These are phyloP conservation scores for Apeira syringaria DNA, from an alignment of 2,888 invertebrate species.

Conservation along the genomic window DNA sequence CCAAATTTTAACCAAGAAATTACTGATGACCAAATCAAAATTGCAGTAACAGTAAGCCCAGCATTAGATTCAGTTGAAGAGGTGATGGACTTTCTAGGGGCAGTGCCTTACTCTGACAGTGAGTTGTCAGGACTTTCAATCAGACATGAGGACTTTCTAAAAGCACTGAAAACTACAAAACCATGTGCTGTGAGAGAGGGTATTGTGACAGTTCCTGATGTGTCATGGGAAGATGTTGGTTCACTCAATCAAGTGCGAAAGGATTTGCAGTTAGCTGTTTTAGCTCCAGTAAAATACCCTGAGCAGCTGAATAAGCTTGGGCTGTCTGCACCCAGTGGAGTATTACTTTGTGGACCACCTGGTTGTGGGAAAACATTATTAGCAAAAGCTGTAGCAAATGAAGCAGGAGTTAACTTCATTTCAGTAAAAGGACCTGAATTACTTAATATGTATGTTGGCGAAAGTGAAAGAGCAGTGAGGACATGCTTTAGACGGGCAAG, in stretches of 20 bases:
- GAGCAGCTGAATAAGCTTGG: slow-evolving; percentile 91
- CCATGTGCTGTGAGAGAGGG: slow-evolving; percentile 98
- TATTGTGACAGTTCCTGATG: slow-evolving; percentile 98
- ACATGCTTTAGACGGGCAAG: slow-evolving; percentile 97
- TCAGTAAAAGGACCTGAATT: slow-evolving; percentile 99
- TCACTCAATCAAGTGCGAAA: slow-evolving; percentile 94
- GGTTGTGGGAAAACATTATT: slow-evolving; percentile 98
- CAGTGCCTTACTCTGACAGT: slow-evolving; percentile 84
- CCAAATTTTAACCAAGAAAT: slow-evolving; percentile 32
- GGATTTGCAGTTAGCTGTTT: slow-evolving; percentile 94
- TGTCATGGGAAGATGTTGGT: slow-evolving; percentile 98
- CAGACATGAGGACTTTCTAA: slow-evolving; percentile 89
- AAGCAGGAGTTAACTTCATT: slow-evolving; percentile 99
- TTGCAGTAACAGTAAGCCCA: slow-evolving; percentile 30
- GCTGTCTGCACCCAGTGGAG: slow-evolving; percentile 92
- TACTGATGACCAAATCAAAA: slow-evolving; percentile 32
- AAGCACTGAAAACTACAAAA: slow-evolving; percentile 91
- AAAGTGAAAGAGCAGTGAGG: slow-evolving; percentile 98
- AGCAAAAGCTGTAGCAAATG: slow-evolving; percentile 99
- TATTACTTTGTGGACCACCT: slow-evolving; percentile 97
- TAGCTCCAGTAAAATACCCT: slow-evolving; percentile 95
- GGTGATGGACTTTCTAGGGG: slow-evolving; percentile 86
- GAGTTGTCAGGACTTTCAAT: slow-evolving; percentile 87
- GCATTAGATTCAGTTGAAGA: slow-evolving; percentile 66
- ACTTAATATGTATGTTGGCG: slow-evolving; percentile 99